Evolutionary conservation across 2,888 invertebrate species (phyloP).

Genomic region (Ceraclea dissimilis): DNA sequence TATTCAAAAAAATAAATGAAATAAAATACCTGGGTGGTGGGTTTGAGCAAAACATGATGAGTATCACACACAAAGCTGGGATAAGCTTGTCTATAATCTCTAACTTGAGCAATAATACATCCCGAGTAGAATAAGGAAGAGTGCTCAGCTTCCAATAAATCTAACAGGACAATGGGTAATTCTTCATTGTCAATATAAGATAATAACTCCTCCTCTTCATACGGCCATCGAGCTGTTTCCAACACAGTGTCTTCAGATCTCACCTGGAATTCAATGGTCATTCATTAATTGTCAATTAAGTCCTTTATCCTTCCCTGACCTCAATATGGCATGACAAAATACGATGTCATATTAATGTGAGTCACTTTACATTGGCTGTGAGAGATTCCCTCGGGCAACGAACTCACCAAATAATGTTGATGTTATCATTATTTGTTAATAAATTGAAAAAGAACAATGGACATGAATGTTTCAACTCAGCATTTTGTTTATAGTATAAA

Average conservation of each 20-base stretch:
- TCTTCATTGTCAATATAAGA: constrained; percentile 87
- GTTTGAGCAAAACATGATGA: constrained; percentile 80
- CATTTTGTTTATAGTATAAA: too few relatives aligned
- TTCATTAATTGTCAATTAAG: too few relatives aligned
- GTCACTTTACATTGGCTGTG: too few relatives aligned
- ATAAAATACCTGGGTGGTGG: constrained; percentile 69
- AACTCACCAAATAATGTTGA: too few relatives aligned
- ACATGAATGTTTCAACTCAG: too few relatives aligned
- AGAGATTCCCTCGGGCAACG: too few relatives aligned
- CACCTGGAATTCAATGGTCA: constrained; percentile 35
- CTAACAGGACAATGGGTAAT: constrained; percentile 78
- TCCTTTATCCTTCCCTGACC: too few relatives aligned
- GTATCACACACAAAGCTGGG: constrained; percentile 72
- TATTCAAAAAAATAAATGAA: too few relatives aligned
- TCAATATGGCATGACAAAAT: too few relatives aligned
- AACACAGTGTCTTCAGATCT: constrained; percentile 55
- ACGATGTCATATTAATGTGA: too few relatives aligned
- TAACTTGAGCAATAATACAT: constrained; percentile 84
- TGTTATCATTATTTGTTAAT: too few relatives aligned
- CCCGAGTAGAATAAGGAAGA: constrained; percentile 86
- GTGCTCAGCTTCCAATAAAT: constrained; percentile 74
- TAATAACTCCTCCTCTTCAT: constrained; percentile 81
- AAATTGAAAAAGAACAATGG: too few relatives aligned
- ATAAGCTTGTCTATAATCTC: constrained; percentile 80
- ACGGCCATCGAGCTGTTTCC: constrained; percentile 76